These are phyloP conservation scores for Caenorhabditis sp. DNA, from an alignment of 2,888 invertebrate species.

Conservation along the genomic window DNA sequence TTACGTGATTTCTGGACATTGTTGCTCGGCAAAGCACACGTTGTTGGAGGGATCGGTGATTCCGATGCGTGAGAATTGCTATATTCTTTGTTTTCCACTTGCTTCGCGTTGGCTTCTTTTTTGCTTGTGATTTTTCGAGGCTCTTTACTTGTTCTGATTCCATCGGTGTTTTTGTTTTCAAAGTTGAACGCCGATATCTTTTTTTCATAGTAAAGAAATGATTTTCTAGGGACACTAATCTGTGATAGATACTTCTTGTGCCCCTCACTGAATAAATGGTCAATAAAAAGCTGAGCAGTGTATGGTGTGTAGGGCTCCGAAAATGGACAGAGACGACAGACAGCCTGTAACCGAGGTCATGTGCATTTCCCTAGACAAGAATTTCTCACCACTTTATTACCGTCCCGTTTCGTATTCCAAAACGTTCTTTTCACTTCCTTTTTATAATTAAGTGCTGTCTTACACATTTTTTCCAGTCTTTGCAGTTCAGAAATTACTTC, in stretches of 20 bases:
- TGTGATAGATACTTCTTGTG: neutral
- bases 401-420: too few species aligned
- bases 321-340: slow-evolving; percentile 19
- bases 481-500: neutral
- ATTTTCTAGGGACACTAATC: neutral
- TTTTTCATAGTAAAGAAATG: neutral
- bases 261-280: slow-evolving; percentile 3
- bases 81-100: neutral
- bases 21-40: too few species aligned
- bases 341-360: neutral
- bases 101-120: too few species aligned
- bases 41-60: too few species aligned
- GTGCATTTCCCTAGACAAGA: too few species aligned
- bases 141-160: too few species aligned
- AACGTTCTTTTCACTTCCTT: too few species aligned
- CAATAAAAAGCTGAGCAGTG: neutral
- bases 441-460: too few species aligned
- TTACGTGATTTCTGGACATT: neutral
- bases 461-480: neutral
- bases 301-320: slow-evolving; percentile 21
- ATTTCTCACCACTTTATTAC: too few species aligned
- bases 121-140: too few species aligned
- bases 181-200: neutral
- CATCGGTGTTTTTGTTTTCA: too few species aligned
- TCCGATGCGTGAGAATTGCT: too few species aligned